Evolutionary conservation across 2,888 invertebrate genomes (phyloP).

Genomic region (Branchipolynoe longqiensis): DNA sequence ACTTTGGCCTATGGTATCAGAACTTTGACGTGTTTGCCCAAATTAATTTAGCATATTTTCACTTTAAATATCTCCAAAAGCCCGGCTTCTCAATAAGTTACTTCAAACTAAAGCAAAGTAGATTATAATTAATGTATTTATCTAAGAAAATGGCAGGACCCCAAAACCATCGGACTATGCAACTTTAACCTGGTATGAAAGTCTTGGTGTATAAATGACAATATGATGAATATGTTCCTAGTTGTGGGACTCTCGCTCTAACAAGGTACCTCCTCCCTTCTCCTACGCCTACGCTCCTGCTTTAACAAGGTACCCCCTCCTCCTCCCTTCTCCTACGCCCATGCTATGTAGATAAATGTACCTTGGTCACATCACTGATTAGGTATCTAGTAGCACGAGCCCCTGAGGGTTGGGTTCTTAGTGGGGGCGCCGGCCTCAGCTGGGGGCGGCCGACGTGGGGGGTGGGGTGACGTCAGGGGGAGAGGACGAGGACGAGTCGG

Average conservation of each 20-base stretch:
- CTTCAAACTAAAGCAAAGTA: no score
- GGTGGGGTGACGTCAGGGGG: constrained; percentile 26
- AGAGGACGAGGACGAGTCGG: constrained; percentile 8
- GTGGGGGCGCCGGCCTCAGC: constrained; percentile 7
- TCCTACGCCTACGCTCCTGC: background rate
- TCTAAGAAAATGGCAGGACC: no score
- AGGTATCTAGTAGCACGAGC: background rate
- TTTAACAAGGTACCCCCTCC: background rate
- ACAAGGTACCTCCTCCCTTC: background rate
- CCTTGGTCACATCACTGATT: background rate
- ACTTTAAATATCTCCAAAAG: no score
- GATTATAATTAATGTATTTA: no score
- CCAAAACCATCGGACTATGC: no score
- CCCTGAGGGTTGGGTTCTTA: background rate
- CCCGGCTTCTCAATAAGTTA: no score
- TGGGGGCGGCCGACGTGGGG: constrained; percentile 49
- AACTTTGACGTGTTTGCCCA: no score
- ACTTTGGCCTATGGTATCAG: no score
- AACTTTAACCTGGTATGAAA: no score
- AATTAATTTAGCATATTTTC: no score
- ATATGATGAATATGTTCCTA: no score
- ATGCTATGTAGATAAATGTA: background rate
- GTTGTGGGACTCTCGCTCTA: background rate
- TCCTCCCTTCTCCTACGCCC: background rate
- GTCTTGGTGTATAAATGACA: no score